Evolutionary conservation across 2,797 vertebrate genomes (phyloP).

Genomic region (Halcyon badia): DNA sequence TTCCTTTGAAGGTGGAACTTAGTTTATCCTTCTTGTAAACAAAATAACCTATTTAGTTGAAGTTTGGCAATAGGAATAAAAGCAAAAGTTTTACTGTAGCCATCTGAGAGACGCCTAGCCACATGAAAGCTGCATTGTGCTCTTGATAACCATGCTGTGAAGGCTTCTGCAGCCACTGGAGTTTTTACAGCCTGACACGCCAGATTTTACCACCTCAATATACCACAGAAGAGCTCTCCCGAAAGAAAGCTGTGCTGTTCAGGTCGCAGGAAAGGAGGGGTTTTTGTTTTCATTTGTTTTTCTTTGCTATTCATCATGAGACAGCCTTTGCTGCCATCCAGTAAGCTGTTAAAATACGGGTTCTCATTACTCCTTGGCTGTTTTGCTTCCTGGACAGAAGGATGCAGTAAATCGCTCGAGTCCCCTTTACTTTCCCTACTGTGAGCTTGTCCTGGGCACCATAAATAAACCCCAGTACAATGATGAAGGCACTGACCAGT

Average conservation of each 20-base stretch:
- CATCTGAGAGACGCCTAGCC: not conserved
- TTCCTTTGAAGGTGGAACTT: slow-evolving; percentile 9
- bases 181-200: not conserved
- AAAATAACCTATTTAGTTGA: not conserved
- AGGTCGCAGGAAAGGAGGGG: not conserved
- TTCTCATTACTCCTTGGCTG: not conserved
- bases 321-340: not conserved
- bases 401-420: accelerated
- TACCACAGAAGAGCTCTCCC: not conserved
- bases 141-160: not conserved
- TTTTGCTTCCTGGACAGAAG: not conserved
- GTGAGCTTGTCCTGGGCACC: not conserved
- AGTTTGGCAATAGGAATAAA: not conserved
- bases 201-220: not conserved
- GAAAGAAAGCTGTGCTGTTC: not conserved
- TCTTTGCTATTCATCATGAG: not conserved
- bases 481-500: not conserved
- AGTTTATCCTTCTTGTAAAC: not conserved
- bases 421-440: not conserved
- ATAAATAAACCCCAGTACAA: not conserved
- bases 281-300: not conserved
- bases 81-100: not conserved
- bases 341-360: not conserved
- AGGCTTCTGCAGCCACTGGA: accelerated
- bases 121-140: not conserved